Evolutionary conservation across 2,888 invertebrate genomes (phyloP), one percentile per base, ranked within the genome.

Genomic region (Nomada fabriciana): DNA sequence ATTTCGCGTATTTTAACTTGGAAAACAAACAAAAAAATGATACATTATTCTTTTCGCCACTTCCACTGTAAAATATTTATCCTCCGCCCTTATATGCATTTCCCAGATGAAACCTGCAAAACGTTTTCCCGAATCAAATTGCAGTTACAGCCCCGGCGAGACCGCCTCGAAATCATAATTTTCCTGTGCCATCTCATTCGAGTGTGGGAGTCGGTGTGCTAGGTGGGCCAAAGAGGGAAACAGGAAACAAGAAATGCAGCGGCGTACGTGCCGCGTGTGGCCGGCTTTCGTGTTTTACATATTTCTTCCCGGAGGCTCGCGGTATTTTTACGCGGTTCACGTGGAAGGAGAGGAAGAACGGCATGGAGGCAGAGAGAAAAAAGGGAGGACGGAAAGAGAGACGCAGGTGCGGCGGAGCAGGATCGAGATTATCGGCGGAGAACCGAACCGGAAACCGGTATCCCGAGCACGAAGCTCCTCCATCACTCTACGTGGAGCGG

Each of bases 361-460:
- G 36, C 59, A 18, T 50, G 11, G 20, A 36, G 13, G 47, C 25
- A 43, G 18, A 9, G 9, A 67, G 18, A n/a, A 63, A 80, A 20
- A 57, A 4, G 57, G n/a, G 78, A 64, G 57, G 53, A 43, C 47
- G 67, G 42, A 65, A 76, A 88, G 88, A 74, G 65, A 67, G 78
- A 64, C 77, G 73, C 88, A 83, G 86, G 82, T 86, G 89, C 69
- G 82, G 80, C 57, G 74, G 77, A 69, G 80, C 83, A 87, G 89
- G 85, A 90, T 91, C 88, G 90, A 90, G 91, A 93, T 92, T 92
- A 93, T 91, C 90, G 90, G 86, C 84, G 88, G 88, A 89, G 90
- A 89, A 90, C 88, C 89, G 89, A 89, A 90, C 89, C 90, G 90
- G 90, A 91, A 92, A 91, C 88, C 90, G 84, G 90, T 88, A 91